phyloP scores from a whole-genome alignment of 2,888 invertebrate genomes.

The Phalangium opilio region DNA sequence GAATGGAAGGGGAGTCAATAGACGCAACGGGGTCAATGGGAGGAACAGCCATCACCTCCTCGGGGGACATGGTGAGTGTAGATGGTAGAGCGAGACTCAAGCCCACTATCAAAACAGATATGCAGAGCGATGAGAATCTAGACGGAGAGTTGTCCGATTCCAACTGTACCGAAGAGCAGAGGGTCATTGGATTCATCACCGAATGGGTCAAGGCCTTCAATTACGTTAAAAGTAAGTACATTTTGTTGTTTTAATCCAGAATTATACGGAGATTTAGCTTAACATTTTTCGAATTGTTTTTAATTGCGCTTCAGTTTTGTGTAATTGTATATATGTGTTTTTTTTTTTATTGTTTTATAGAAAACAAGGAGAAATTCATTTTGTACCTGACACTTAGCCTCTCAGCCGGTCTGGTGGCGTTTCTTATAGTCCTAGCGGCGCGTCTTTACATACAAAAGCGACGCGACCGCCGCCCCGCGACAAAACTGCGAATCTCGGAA shows the following conservation, averaged over 20 bases:
- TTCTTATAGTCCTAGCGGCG: constrained; percentile 15
- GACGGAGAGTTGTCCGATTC: constrained; percentile 12
- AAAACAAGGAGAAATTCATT: constrained; percentile 62
- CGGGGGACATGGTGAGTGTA: too few species aligned
- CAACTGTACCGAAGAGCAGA: constrained; percentile 13
- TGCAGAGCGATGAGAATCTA: constrained; percentile 28
- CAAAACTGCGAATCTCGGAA: constrained; percentile 12
- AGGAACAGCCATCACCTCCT: too few species aligned
- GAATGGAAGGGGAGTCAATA: too few species aligned
- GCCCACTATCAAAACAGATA: constrained; percentile 26
- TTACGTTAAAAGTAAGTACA: background rate
- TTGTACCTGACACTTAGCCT: constrained; percentile 44
- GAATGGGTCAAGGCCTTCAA: constrained; percentile 38
- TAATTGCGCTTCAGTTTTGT: too few species aligned
- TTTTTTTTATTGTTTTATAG: constrained; percentile 37
- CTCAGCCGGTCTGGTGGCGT: constrained; percentile 14
- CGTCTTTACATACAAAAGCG: constrained; percentile 19
- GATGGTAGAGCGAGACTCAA: background rate
- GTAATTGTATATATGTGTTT: too few species aligned
- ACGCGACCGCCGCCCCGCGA: constrained; percentile 10
- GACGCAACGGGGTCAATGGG: too few species aligned
- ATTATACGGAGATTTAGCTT: too few species aligned
- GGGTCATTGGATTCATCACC: constrained; percentile 46
- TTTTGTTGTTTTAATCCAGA: too few species aligned
- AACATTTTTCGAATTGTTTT: too few species aligned